phyloP scores from a whole-genome alignment of 2,888 invertebrate genomes.

The Conus canariensis region DNA sequence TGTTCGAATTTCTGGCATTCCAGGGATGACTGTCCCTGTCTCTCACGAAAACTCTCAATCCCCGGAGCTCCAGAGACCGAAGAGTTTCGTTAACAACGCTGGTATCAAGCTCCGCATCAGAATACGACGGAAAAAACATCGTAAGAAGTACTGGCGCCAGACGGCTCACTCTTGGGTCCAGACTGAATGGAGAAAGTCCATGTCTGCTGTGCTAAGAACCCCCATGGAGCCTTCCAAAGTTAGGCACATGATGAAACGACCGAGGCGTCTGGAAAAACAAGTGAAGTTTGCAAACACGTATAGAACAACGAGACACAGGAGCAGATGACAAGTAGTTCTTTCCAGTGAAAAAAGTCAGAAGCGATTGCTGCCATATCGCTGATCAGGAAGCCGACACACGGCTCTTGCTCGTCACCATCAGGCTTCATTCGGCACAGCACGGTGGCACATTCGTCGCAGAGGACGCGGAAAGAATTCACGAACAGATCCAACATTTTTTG shows the following conservation, averaged over 20 bases:
- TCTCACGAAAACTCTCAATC: background rate
- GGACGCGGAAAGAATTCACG: background rate
- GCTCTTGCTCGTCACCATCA: background rate
- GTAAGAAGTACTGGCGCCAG: background rate
- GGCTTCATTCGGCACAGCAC: background rate
- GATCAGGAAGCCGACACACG: background rate
- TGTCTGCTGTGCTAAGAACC: background rate
- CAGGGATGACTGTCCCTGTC: slow-evolving; percentile 13
- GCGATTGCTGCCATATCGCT: background rate
- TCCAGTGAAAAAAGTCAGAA: background rate
- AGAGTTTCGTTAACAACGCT: background rate
- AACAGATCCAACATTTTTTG: slow-evolving; percentile 21
- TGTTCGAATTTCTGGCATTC: background rate
- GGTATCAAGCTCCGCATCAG: background rate
- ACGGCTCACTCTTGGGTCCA: too few relatives aligned
- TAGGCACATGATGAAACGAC: background rate
- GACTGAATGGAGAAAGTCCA: background rate
- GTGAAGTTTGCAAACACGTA: background rate
- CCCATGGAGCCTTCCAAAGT: slow-evolving; percentile 10
- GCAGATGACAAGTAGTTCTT: background rate
- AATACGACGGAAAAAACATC: slow-evolving; percentile 4
- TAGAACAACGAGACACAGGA: background rate
- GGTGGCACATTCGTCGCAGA: background rate
- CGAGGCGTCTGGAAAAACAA: background rate
- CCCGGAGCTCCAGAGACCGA: background rate